phyloP scores from a whole-genome alignment of 2,888 invertebrate species.

The Hirudinaria manillensis region DNA sequence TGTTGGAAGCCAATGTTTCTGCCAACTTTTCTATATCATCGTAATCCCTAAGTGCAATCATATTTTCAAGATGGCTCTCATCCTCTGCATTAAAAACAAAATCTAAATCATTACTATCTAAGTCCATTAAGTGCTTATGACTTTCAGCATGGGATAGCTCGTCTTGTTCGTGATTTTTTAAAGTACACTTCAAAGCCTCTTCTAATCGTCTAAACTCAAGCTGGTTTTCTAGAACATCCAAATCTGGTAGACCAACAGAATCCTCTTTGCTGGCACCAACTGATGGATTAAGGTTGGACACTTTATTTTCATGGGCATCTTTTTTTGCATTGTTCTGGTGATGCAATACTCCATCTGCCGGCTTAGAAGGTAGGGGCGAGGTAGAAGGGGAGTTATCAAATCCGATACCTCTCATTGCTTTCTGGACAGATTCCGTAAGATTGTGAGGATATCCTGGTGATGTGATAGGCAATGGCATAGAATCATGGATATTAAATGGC shows the following conservation, averaged over 20 bases:
- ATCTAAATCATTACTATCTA: constrained; percentile 16
- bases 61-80: constrained; percentile 26
- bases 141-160: not conserved
- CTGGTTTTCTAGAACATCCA: constrained; percentile 1
- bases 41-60: constrained; percentile 25
- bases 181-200: constrained; percentile 14
- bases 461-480: constrained; percentile 37
- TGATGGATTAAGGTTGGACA: not conserved
- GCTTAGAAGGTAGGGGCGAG: constrained; percentile 31
- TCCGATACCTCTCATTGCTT: constrained; percentile 36
- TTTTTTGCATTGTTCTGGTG: not conserved
- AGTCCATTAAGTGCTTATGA: constrained; percentile 6
- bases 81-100: constrained; percentile 27
- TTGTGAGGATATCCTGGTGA: constrained; percentile 39
- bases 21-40: constrained; percentile 30
- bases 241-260: not conserved
- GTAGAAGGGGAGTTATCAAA: constrained; percentile 36
- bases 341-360: not conserved
- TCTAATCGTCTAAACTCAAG: not conserved
- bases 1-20: constrained; percentile 28
- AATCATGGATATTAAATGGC: constrained; percentile 19
- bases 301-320: no score
- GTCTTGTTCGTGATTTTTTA: not conserved
- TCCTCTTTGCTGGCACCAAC: not conserved
- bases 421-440: constrained; percentile 39